Evolutionary conservation across 53 echinoderm and acorn worm species (phyloP), one percentile per base, ranked within the genome.

Genomic region (Henricia sp.): DNA sequence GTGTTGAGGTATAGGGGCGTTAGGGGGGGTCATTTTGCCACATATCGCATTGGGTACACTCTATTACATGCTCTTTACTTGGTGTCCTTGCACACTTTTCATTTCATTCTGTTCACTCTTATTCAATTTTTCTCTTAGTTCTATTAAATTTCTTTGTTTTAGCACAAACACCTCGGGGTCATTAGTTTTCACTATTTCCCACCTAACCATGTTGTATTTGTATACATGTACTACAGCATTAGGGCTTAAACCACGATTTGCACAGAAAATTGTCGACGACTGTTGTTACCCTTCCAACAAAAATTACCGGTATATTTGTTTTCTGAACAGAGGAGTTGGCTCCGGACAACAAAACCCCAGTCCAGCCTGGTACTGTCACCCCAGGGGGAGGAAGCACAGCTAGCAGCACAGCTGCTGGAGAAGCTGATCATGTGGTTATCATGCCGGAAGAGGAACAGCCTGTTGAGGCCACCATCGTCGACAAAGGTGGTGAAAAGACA

Each of bases 381-480:
- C 75, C 75, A 29, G 86, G 75, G 0, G 90, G 85, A 21, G 95
- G 89, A 34, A 93, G 96, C 66, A 94, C 91, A 46, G 92, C 84
- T 50, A 91, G 93, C 53, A 85, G 88, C 24, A 89, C 92, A 44
- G 91, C 87, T 62, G 96, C 87, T 0, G 93, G 89, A 6, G 96
- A 96, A 52, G 91, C 87, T 6, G 94, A 94, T 34, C 96, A 96
- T 75, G 89, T 96, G 36, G 92, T 96, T 72, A 91, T 89, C 82
- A 96, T 96, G 71, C 91, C 96, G 20, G 96, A 96, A 46, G 96
- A 95, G 14, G 84, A 87, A 21, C 85, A 32, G 12, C 35, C 51
- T 1, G 64, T 39, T 17, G 53, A 72, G 35, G 60, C 57, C 6
- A n/a, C n/a, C n/a, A n/a, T 48, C n/a, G 48, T 44, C 5, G 74